Evolutionary conservation across 2,888 invertebrate genomes (phyloP).

Genomic region (Malthinus flaveolus): DNA sequence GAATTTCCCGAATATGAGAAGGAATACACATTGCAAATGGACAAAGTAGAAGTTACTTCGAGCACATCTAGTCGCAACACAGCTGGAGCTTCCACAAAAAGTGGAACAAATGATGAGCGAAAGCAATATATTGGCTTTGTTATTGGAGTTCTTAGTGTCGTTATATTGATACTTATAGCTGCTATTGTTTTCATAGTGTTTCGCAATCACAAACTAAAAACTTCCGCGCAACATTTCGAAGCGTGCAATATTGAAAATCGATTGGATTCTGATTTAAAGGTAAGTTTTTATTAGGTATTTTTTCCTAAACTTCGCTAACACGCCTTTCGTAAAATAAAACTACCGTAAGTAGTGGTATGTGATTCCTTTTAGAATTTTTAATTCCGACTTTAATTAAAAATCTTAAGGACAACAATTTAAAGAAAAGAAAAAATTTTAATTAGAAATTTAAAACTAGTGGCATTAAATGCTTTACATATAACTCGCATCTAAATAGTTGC

Average conservation of each 20-base stretch:
- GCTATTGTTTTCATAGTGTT: slow-evolving; percentile 73
- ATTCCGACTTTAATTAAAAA: too few relatives aligned
- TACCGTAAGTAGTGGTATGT: not conserved
- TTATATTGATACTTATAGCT: slow-evolving; percentile 70
- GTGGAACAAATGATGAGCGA: slow-evolving; percentile 57
- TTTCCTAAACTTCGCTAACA: not conserved
- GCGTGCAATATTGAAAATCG: slow-evolving; percentile 51
- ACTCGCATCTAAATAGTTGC: too few relatives aligned
- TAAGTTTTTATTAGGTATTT: slow-evolving; percentile 31
- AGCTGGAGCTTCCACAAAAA: slow-evolving; percentile 32
- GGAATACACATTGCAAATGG: slow-evolving; percentile 70
- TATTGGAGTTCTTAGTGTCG: slow-evolving; percentile 71
- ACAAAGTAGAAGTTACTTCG: slow-evolving; percentile 66
- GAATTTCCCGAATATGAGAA: slow-evolving; percentile 54
- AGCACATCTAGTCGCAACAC: slow-evolving; percentile 60
- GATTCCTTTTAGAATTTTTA: too few relatives aligned
- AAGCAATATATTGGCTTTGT: slow-evolving; percentile 67
- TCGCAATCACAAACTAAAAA: slow-evolving; percentile 62
- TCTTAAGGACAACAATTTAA: too few relatives aligned
- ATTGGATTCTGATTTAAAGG: slow-evolving; percentile 49
- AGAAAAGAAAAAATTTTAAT: too few relatives aligned
- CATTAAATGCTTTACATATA: too few relatives aligned
- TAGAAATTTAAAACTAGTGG: too few relatives aligned
- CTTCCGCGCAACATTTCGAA: slow-evolving; percentile 44
- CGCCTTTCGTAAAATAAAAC: not conserved